These are phyloP conservation scores for Clarias pachynema DNA, from an alignment of 2,797 vertebrate genomes.

Conservation along the genomic window DNA sequence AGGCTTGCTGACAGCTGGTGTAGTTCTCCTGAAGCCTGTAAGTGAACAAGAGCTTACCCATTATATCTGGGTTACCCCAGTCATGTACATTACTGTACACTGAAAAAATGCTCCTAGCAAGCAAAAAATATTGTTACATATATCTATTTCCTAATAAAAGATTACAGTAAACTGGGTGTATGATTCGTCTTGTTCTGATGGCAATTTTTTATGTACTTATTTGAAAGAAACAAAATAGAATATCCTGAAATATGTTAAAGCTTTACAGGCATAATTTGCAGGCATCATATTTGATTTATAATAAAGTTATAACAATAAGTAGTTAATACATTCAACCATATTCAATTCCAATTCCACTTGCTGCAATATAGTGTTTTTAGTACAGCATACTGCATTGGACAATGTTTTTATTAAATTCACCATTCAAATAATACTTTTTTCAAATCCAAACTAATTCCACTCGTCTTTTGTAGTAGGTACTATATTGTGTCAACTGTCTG, in stretches of 20 bases:
- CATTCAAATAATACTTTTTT: neutral
- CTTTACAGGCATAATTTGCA: neutral
- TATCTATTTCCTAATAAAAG: neutral
- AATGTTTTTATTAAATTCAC: neutral
- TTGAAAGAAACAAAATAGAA: neutral
- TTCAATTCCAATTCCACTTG: neutral
- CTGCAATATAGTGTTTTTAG: neutral
- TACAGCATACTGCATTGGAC: neutral
- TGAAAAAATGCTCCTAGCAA: neutral
- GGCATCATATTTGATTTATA: neutral
- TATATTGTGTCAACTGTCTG: neutral
- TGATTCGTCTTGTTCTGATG: neutral
- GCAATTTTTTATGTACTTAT: neutral
- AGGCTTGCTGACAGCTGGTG: constrained; percentile 68
- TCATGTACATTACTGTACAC: too few relatives aligned
- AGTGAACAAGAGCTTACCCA: constrained; percentile 24
- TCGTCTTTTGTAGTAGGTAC: neutral
- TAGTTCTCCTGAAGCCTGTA: constrained; percentile 74
- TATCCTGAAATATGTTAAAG: neutral
- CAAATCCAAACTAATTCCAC: neutral
- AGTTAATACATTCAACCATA: neutral
- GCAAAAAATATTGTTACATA: neutral
- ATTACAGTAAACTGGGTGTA: neutral
- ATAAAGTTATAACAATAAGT: neutral
- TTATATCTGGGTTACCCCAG: neutral